Percentiles rank a stretch among this genome's conserved stretches.
phyloP scores from a whole-genome alignment of 2,113 vertebrate genomes.

The Apodemus sylvaticus region DNA sequence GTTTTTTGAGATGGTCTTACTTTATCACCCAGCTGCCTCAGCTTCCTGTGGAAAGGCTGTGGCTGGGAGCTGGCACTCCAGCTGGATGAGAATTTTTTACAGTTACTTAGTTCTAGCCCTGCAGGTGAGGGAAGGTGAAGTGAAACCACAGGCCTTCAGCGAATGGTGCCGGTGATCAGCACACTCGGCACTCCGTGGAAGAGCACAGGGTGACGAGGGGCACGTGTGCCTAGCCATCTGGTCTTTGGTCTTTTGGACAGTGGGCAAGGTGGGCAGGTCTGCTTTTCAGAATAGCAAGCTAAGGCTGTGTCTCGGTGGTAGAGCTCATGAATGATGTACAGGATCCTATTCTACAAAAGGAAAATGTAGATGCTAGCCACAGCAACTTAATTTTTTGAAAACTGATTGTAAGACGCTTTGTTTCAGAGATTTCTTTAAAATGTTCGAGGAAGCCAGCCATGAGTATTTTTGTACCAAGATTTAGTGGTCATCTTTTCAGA shows the following conservation, averaged over 20 bases:
- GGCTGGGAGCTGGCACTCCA: not conserved
- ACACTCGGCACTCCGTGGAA: too few relatives aligned
- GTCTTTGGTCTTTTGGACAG: not conserved
- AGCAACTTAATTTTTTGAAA: not conserved
- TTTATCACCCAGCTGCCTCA: not conserved
- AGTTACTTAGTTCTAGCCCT: not conserved
- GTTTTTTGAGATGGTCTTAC: not conserved
- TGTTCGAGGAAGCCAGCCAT: not conserved
- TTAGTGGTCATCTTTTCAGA: not conserved
- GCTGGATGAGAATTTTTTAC: not conserved
- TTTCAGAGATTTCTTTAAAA: not conserved
- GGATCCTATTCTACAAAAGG: not conserved
- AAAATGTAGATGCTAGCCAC: not conserved
- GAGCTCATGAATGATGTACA: not conserved
- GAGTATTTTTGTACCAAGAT: not conserved
- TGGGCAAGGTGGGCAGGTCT: not conserved
- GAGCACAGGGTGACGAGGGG: too few relatives aligned
- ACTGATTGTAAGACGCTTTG: not conserved
- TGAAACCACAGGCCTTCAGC: not conserved
- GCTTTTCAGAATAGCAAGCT: not conserved
- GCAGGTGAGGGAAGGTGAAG: not conserved
- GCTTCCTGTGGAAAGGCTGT: not conserved
- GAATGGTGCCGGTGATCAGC: rapidly evolving
- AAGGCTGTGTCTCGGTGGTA: not conserved
- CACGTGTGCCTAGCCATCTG: not conserved